Evolutionary conservation across 2,888 invertebrate species (phyloP), one percentile per base, ranked within the genome.

Genomic region (Aplocera efformata): DNA sequence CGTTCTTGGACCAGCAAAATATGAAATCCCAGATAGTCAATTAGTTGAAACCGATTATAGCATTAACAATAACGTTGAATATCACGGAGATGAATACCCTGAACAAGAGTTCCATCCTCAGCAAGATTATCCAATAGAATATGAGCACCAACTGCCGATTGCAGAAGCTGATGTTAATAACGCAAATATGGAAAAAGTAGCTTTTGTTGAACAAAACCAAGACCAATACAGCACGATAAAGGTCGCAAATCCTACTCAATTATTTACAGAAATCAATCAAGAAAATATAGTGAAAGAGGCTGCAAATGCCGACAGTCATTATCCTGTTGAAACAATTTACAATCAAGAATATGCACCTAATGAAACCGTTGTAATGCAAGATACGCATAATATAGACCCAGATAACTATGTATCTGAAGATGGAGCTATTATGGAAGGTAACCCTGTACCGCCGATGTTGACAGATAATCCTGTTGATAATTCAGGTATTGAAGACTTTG

Each of bases 401-500:
- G 54, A 60, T 34, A 49, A 38, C 9, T 45, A 60, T 45, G 23
- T 28, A 3, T 20, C 36, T 6, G 45, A 46, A 29, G 42, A 50
- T 35, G 22, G 38, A 28, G 48, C 42, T 27, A 22, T 42, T 6
- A 47, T 56, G 8, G 30, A 33, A 35, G 32, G 24, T n/a, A 26
- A 39, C 8, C 20, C 32, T 7, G 40, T 35, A 7, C 21, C 39
- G 11, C 39, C 33, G 24, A 17, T 22, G 21, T 24, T 9, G 10
- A 11, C 37, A 17, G 25, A 54, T n/a, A 10, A 28, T 10, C 32
- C 42, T 30, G 11, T 34, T 7, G 44, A 45, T 24, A 43, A 56
- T 13, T 37, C 62, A 37, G 67, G 62, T 39, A 75, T 75, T 10
- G 58, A 75, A 44, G 75, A 63, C 20, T 78, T 75, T 56, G 67